Evolutionary conservation across 2,888 invertebrate genomes (phyloP), one percentile per base, ranked within the genome.

Genomic region (Oscheius sp.): DNA sequence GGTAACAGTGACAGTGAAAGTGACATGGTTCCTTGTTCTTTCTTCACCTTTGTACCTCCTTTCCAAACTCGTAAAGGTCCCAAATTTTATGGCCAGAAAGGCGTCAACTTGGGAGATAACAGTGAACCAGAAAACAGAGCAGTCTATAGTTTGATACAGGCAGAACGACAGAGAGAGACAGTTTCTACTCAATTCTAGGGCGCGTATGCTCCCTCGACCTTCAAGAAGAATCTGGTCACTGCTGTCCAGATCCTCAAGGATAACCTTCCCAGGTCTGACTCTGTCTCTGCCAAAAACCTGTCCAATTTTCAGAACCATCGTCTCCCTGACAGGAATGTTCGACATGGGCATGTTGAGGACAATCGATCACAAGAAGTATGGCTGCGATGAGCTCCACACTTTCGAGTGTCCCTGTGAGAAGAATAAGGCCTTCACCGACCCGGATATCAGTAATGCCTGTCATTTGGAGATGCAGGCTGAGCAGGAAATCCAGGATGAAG

Each of bases 291-390:
- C 21, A 33, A 7, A 33, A 59, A 4, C 0, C 35, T 33, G n/a
- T 4, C 1, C 10, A 2, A 65, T 11, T 2, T 68, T 57, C 13
- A 70, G 83, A 65, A 85, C 84, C 0, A 81, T 85, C 63, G 83
- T 85, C 55, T 82, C 82, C 1, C 73, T 85, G 50, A 83, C 84
- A 9, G 85, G 85, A 70, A 85, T 85, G 85, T 75, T 85, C 62
- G 82, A 85, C 59, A 84, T 85, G 82, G 60, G 78, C 51, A 80
- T 85, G 81, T 75, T 85, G 48, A 73, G 85, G 10, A 59, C 77
- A 21, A 80, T 85, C 72, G 85, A 84, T 73, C 66, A 77, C 42
- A 78, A 78, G 58, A 77, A 81, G 63, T 79, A 79, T 35, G 80
- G 81, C 78, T 85, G 85, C 63, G 79, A 85, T 32, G 82, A 73